These are phyloP conservation scores for Micronisus gabar DNA, from an alignment of 2,113 vertebrate species.

Conservation along the genomic window DNA sequence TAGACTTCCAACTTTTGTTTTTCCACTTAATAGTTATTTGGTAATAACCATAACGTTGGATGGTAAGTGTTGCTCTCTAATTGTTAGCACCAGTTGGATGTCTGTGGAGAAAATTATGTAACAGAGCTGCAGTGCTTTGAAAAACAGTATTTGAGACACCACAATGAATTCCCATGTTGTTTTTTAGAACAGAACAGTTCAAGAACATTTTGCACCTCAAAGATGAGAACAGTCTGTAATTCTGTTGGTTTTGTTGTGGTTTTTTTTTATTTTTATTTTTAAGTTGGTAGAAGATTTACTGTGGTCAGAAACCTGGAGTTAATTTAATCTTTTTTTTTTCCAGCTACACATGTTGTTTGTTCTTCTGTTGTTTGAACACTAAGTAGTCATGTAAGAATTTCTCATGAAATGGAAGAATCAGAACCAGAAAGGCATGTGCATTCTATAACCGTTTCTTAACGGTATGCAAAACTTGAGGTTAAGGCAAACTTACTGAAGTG, in stretches of 20 bases:
- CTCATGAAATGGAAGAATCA: background rate
- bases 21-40: background rate
- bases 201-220: constrained; percentile 62
- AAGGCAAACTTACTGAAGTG: background rate
- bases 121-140: constrained; percentile 42
- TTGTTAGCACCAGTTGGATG: constrained; percentile 31
- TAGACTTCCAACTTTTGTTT: background rate
- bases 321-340: background rate
- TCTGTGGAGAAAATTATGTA: constrained; percentile 32
- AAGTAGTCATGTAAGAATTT: background rate
- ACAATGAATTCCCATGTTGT: constrained; percentile 55
- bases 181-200: constrained; percentile 44
- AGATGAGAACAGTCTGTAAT: constrained; percentile 55
- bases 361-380: constrained; percentile 9
- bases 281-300: constrained; percentile 11
- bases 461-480: background rate
- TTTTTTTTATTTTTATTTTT: background rate
- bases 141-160: constrained; percentile 52
- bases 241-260: background rate
- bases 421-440: background rate
- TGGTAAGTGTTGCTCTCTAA: background rate
- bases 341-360: background rate
- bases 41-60: background rate
- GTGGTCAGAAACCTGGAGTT: constrained; percentile 43
- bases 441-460: background rate